Base-by-base conservation (phyloP, 1,140 invertebrate species). In the Orius laevigatus region DNA sequence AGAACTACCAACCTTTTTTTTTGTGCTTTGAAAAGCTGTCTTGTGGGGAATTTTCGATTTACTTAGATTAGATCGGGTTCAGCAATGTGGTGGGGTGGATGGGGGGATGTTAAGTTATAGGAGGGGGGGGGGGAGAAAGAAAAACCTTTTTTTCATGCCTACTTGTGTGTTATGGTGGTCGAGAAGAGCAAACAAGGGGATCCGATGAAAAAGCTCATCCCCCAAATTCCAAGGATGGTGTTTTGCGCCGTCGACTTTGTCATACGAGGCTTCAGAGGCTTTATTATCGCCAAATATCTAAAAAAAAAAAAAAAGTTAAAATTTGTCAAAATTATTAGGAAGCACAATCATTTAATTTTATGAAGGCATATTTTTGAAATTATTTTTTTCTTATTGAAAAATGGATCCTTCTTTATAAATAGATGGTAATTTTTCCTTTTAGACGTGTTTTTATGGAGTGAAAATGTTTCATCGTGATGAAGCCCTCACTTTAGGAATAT, bases 281-380 rank as follows among this genome's bases (percentile, higher is more conserved):
- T 72, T 25, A 93, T 83, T 48, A 95, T 93, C 6, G 89, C 90
- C 63, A 89, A 76, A 60, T 91, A 93, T 64, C 90, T 94, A 69
- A 40, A 65, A 66, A n/a, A n/a, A n/a, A n/a, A n/a, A n/a, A n/a
- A n/a, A n/a, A n/a, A n/a, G n/a, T n/a, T n/a, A n/a, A n/a, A n/a
- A n/a, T n/a, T n/a, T n/a, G n/a, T n/a, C 18, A 43, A 6, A 20
- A n/a, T n/a, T 20, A 10, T 4, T 12, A 38, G 15, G n/a, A n/a
- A n/a, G n/a, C n/a, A n/a, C 25, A 8, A 4, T 25, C 8, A 25
- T 25, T 25, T 8, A 38, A 38, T 38, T 15, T 38, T n/a, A 15
- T 38, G 15, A 12, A 38, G n/a, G n/a, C n/a, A n/a, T n/a, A n/a
- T n/a, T 25, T 25, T 25, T 25, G 25, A 25, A 25, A 3, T 25